phyloP scores from a whole-genome alignment of 1,140 invertebrate genomes.

The Plutomurus gul region DNA sequence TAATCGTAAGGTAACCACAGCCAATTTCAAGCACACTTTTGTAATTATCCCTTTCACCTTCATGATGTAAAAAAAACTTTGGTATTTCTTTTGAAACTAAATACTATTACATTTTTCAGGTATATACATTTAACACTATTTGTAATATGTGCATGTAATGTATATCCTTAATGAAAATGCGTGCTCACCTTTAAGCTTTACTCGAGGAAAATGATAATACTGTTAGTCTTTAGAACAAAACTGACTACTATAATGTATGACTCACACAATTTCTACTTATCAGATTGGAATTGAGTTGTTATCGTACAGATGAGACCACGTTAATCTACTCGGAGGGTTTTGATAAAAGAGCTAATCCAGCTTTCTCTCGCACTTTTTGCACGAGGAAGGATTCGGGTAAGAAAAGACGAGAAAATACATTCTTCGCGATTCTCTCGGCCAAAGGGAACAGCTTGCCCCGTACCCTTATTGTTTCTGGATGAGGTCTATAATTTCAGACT shows the following conservation, averaged over 20 bases:
- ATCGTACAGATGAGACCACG: too few relatives aligned
- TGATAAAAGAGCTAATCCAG: conserved; percentile 42
- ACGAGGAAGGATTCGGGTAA: conserved; percentile 47
- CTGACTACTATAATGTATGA: not conserved
- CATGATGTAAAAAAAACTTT: too few relatives aligned
- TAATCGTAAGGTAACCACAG: too few relatives aligned
- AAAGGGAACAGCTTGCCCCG: conserved; percentile 51
- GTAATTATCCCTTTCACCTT: too few relatives aligned
- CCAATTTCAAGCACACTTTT: too few relatives aligned
- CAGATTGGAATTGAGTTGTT: too few relatives aligned
- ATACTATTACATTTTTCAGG: too few relatives aligned
- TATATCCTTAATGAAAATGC: too few relatives aligned
- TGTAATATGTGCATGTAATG: too few relatives aligned
- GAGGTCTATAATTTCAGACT: conserved; percentile 52
- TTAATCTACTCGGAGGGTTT: conserved; percentile 39
- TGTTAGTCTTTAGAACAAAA: not conserved
- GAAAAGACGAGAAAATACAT: conserved; percentile 53
- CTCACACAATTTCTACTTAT: too few relatives aligned
- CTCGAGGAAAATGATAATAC: not conserved
- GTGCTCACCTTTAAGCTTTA: not conserved
- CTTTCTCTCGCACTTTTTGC: conserved; percentile 40
- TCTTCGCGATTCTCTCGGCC: conserved; percentile 49
- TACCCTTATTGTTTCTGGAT: conserved; percentile 52
- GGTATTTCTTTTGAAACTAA: too few relatives aligned
- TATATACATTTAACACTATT: too few relatives aligned